Evolutionary conservation across 2,113 vertebrate species (phyloP).

Genomic region (Anhinga rufa): DNA sequence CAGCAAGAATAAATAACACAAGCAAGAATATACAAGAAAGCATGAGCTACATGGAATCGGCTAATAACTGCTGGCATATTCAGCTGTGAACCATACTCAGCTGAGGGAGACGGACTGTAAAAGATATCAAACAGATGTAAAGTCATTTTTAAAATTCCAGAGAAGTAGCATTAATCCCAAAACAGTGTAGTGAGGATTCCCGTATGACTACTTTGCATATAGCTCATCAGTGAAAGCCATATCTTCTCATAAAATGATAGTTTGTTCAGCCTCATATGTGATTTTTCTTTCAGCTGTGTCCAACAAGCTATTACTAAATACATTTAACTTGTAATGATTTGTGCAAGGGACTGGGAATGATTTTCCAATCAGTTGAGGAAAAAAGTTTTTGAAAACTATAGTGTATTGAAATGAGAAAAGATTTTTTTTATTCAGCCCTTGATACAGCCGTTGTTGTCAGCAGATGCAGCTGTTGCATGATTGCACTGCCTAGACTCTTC

Average conservation of each 20-base stretch:
- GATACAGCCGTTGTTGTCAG: not conserved
- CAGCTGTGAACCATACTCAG: conserved; percentile 4
- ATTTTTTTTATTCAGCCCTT: not conserved
- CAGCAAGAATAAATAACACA: not conserved
- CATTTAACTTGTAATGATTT: conserved; percentile 9
- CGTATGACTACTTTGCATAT: not conserved
- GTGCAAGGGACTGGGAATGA: not conserved
- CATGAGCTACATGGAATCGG: not conserved
- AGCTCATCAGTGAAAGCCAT: conserved; percentile 7
- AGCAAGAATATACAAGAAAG: not conserved
- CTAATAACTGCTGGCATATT: not conserved
- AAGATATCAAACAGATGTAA: conserved; percentile 8
- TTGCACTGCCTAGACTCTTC: not conserved
- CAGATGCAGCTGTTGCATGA: not conserved
- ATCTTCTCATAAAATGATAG: not conserved
- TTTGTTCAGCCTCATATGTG: conserved; percentile 13
- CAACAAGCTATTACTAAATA: conserved; percentile 28
- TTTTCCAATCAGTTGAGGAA: not conserved
- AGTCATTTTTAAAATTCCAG: not conserved
- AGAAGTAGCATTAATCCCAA: conserved; percentile 23
- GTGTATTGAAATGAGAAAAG: not conserved
- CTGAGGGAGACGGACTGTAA: not conserved
- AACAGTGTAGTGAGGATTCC: not conserved
- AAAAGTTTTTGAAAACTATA: not conserved
- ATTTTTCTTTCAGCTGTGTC: conserved; percentile 37